phyloP scores from a whole-genome alignment of 2,888 invertebrate genomes.

The Merodon equestris region DNA sequence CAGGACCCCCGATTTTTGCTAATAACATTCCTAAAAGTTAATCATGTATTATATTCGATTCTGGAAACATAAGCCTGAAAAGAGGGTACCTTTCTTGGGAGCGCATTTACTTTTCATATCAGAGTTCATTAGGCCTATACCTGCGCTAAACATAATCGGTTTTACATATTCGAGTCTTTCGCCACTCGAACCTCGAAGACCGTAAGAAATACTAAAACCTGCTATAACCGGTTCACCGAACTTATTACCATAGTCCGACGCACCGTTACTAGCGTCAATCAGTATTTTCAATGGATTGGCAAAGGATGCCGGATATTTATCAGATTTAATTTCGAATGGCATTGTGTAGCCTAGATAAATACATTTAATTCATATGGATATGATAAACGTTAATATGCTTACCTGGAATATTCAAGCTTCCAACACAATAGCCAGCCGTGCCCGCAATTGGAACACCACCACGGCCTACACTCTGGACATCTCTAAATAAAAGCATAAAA shows the following conservation, averaged over 20 bases:
- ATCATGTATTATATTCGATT: background rate
- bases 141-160: constrained; percentile 99
- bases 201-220: constrained; percentile 96
- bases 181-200: constrained; percentile 83
- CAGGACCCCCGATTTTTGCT: constrained; percentile 97
- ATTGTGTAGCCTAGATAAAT: constrained; percentile 84
- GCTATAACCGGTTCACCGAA: constrained; percentile 97
- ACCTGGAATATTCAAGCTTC: constrained; percentile 94
- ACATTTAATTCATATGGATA: background rate
- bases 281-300: constrained; percentile 93
- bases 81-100: constrained; percentile 84
- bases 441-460: constrained; percentile 97
- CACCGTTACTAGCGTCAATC: constrained; percentile 98
- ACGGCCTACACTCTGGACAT: constrained; percentile 96
- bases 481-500: constrained; percentile 80
- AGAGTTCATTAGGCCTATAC: constrained; percentile 94
- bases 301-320: constrained; percentile 92
- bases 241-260: constrained; percentile 99
- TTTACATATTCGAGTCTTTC: constrained; percentile 95
- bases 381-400: constrained; percentile 39
- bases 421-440: constrained; percentile 97
- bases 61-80: background rate
- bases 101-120: constrained; percentile 87
- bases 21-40: constrained; percentile 87
- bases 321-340: constrained; percentile 90